phyloP scores from a whole-genome alignment of 2,113 vertebrate genomes.

The Calidris pygmaea region DNA sequence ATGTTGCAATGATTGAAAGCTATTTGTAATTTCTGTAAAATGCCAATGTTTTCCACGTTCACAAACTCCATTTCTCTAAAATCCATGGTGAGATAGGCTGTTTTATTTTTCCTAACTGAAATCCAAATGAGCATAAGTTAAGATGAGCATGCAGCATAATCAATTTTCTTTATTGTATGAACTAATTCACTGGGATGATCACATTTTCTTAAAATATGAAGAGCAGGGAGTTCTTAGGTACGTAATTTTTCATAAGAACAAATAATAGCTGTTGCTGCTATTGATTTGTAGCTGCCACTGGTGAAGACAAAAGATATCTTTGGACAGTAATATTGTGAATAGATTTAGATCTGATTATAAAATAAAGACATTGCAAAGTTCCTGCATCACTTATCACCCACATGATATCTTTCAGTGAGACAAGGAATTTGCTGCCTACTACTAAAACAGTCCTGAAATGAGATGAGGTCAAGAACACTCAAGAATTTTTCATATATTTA shows the following conservation, averaged over 20 bases:
- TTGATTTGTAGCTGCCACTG: not conserved
- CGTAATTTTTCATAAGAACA: not conserved
- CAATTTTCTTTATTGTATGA: not conserved
- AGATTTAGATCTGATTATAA: not conserved
- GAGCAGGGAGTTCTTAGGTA: not conserved
- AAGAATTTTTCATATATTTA: not conserved
- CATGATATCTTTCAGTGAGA: not conserved
- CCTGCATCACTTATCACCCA: not conserved
- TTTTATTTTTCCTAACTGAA: not conserved
- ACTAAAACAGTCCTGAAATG: not conserved
- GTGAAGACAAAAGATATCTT: not conserved
- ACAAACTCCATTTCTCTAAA: not conserved
- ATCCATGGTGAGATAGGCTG: not conserved
- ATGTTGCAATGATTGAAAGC: not conserved
- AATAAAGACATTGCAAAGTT: not conserved
- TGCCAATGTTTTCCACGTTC: not conserved
- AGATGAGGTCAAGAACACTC: not conserved
- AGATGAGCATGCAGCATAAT: not conserved
- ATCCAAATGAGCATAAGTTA: not conserved
- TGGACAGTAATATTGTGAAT: not conserved
- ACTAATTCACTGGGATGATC: not conserved
- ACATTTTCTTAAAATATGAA: not conserved
- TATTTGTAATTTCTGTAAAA: not conserved
- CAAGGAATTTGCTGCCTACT: not conserved
- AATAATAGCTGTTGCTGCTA: not conserved